Conservation (phyloP, 1,140 invertebrate species). For the Teleopsis dalmanni region DNA sequence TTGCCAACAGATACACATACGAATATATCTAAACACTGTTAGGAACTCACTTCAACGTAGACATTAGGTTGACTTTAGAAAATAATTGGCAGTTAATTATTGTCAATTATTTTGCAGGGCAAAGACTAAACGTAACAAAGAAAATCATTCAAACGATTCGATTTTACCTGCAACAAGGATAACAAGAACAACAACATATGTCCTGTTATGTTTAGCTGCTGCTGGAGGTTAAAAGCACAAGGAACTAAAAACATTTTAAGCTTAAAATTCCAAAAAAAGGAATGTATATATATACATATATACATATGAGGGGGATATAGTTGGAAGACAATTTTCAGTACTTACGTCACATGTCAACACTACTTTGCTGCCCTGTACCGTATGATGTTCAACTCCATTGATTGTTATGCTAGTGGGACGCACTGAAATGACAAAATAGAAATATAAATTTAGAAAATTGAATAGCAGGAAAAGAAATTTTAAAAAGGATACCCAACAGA, state of each 20-base stretch:
- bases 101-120: constrained; percentile 29
- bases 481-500: neutral
- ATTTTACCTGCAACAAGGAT: no score
- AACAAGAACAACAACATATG: no score
- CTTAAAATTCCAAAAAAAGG: no score
- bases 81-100: constrained; percentile 40
- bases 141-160: no score
- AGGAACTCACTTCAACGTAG: no score
- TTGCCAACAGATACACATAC: no score
- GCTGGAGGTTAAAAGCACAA: no score
- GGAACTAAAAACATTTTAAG: no score
- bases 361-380: constrained; percentile 68
- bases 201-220: no score
- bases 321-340: constrained; percentile 11
- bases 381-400: constrained; percentile 62
- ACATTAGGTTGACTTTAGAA: constrained; percentile 8
- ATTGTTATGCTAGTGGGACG: constrained; percentile 67
- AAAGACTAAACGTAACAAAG: no score
- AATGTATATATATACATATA: neutral
- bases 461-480: constrained; percentile 4
- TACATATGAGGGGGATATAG: neutral
- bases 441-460: constrained; percentile 1
- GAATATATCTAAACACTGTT: no score
- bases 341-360: constrained; percentile 62
- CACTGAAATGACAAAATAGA: constrained; percentile 47